A percentile compares a stretch with the other conserved stretches of the same genome.
Evolutionary conservation across 1,140 invertebrate genomes (phyloP).

Genomic region (Carcinoscorpius rotundicauda): DNA sequence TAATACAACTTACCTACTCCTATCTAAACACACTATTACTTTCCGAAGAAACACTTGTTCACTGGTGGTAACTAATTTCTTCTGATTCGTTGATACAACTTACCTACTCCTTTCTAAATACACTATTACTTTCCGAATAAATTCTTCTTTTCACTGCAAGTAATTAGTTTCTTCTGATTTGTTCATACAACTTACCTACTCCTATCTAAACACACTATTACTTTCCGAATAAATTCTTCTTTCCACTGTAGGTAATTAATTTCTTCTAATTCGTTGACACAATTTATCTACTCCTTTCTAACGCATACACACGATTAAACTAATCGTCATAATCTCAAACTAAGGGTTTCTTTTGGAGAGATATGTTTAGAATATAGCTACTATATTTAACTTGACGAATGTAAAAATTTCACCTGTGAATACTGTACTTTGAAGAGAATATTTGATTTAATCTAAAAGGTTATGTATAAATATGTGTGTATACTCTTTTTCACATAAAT

Average conservation of each 20-base stretch:
- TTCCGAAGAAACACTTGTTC: slow-evolving; percentile 2
- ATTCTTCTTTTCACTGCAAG: slow-evolving; percentile 14
- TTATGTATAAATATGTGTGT: neutral
- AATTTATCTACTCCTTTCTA: neutral
- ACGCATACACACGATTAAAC: too few species aligned
- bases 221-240: neutral
- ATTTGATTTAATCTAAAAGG: neutral
- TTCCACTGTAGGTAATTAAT: slow-evolving; percentile 15
- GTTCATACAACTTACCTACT: neutral
- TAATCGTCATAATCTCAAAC: too few species aligned
- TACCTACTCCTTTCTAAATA: too few species aligned
- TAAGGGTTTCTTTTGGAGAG: too few species aligned
- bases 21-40: neutral
- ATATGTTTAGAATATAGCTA: too few species aligned
- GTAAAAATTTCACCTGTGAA: too few species aligned
- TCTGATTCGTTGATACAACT: neutral
- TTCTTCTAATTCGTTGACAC: neutral
- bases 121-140: neutral
- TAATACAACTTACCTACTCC: neutral
- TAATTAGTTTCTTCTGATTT: neutral
- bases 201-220: too few species aligned
- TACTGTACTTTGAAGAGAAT: too few species aligned
- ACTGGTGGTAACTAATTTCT: slow-evolving; percentile 12
- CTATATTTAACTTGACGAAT: too few species aligned
- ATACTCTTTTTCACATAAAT: neutral